Percentiles rank a stretch among this genome's conserved stretches.
These are phyloP conservation scores for Pica pica DNA, from an alignment of 2,113 vertebrate species.

Conservation along the genomic window DNA sequence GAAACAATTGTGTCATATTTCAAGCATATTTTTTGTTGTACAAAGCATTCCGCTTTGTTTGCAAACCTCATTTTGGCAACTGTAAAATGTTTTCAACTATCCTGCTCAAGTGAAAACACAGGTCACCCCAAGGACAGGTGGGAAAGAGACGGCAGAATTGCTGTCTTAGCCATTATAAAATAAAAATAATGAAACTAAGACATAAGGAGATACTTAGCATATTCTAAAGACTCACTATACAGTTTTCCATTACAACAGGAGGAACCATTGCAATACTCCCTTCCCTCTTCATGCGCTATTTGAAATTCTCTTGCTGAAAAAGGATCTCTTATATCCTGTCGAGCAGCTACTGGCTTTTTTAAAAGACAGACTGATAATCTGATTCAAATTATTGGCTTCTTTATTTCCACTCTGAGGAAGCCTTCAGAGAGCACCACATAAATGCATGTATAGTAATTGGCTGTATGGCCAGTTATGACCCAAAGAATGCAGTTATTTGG, in stretches of 20 bases:
- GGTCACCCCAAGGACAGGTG: background rate
- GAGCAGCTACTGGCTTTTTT: background rate
- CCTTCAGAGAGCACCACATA: background rate
- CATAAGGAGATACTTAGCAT: background rate
- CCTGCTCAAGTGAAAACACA: background rate
- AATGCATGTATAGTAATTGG: rapidly evolving
- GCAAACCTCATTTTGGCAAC: background rate
- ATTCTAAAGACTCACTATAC: background rate
- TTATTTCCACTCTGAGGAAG: background rate
- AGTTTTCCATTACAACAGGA: background rate
- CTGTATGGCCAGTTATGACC: background rate
- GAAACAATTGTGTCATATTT: background rate
- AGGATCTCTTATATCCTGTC: background rate
- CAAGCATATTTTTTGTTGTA: background rate
- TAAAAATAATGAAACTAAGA: background rate
- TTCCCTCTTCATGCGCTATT: background rate
- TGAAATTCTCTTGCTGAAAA: background rate
- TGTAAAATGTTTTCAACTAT: background rate
- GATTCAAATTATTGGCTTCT: background rate
- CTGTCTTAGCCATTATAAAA: background rate
- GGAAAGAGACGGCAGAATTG: background rate
- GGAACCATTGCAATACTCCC: background rate
- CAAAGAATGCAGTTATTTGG: background rate
- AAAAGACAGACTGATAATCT: background rate
- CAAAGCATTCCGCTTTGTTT: background rate